Conservation (phyloP, 2,888 invertebrate genomes). For the Diogma glabrata region DNA sequence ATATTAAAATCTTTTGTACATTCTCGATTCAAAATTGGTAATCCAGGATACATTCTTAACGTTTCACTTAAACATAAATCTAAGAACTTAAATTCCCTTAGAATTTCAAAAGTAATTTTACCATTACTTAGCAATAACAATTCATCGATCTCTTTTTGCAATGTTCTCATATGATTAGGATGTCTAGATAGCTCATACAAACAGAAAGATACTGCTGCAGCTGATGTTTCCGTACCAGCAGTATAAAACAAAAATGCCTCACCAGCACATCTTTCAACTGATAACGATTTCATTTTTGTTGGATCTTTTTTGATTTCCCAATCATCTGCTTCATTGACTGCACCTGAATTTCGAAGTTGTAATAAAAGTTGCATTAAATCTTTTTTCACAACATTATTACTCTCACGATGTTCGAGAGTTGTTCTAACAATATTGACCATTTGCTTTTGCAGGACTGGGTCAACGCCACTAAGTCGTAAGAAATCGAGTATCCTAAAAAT, state of each 20-base stretch:
- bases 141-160: slow-evolving; percentile 3
- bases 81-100: slow-evolving; percentile 6
- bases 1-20: slow-evolving; percentile 11
- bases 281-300: slow-evolving; percentile 7
- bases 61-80: slow-evolving; percentile 15
- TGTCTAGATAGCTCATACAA: slow-evolving; percentile 4
- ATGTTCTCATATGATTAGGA: neutral
- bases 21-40: slow-evolving; percentile 11
- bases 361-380: slow-evolving; percentile 39
- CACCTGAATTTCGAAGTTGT: slow-evolving; percentile 34
- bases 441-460: slow-evolving; percentile 21
- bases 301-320: slow-evolving; percentile 25
- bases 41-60: slow-evolving; percentile 7
- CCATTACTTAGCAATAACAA: neutral
- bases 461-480: too few relatives aligned
- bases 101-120: neutral
- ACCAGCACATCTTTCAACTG: neutral
- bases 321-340: slow-evolving; percentile 27
- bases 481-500: too few relatives aligned
- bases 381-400: slow-evolving; percentile 32
- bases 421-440: slow-evolving; percentile 32
- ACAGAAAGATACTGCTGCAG: slow-evolving; percentile 6
- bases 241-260: slow-evolving; percentile 2
- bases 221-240: slow-evolving; percentile 6
- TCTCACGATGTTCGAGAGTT: slow-evolving; percentile 35